A percentile compares a stretch with the other conserved stretches of the same genome.
These are phyloP conservation scores for Etia nguti DNA, from an alignment of 2,113 vertebrate genomes.

Conservation along the genomic window DNA sequence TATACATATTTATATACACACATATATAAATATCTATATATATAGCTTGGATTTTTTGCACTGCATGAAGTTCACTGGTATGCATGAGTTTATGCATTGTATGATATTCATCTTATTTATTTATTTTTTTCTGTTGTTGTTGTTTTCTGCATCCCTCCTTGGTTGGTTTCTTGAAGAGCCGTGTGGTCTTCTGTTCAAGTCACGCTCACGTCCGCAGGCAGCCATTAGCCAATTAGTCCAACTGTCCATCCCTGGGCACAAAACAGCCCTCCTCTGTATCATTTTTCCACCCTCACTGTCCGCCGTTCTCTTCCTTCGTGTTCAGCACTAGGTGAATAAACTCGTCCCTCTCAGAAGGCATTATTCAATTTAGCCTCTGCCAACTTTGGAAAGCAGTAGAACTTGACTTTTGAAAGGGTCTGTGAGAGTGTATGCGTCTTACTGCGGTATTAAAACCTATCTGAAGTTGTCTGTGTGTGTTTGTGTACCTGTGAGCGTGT, in stretches of 20 bases:
- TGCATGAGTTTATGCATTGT: slow-evolving; percentile 62
- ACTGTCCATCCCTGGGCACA: slow-evolving; percentile 1
- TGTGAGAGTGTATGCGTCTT: slow-evolving; percentile 11
- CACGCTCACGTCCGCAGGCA: slow-evolving; percentile 39
- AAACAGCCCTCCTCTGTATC: slow-evolving; percentile 26
- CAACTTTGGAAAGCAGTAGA: slow-evolving; percentile 12
- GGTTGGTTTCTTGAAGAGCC: slow-evolving; percentile 32
- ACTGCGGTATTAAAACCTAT: slow-evolving; percentile 12
- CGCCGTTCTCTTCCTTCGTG: not conserved
- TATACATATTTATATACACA: slow-evolving; percentile 29
- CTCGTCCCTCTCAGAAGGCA: slow-evolving; percentile 31
- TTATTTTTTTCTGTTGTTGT: not conserved
- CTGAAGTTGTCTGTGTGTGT: slow-evolving; percentile 37
- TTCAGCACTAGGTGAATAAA: slow-evolving; percentile 37
- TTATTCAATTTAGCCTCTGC: slow-evolving; percentile 11
- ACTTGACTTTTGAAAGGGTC: slow-evolving; percentile 1
- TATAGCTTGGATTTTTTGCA: slow-evolving; percentile 72
- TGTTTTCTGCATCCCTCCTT: slow-evolving; percentile 11
- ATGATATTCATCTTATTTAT: slow-evolving; percentile 28
- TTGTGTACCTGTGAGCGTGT: slow-evolving; percentile 51
- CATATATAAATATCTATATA: slow-evolving; percentile 65
- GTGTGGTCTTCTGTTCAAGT: slow-evolving; percentile 46
- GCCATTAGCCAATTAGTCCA: slow-evolving; percentile 31
- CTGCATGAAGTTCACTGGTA: slow-evolving; percentile 70
- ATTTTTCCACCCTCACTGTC: slow-evolving; percentile 23